Conservation (phyloP, 1,140 invertebrate species). For the Drosophila ironensis region DNA sequence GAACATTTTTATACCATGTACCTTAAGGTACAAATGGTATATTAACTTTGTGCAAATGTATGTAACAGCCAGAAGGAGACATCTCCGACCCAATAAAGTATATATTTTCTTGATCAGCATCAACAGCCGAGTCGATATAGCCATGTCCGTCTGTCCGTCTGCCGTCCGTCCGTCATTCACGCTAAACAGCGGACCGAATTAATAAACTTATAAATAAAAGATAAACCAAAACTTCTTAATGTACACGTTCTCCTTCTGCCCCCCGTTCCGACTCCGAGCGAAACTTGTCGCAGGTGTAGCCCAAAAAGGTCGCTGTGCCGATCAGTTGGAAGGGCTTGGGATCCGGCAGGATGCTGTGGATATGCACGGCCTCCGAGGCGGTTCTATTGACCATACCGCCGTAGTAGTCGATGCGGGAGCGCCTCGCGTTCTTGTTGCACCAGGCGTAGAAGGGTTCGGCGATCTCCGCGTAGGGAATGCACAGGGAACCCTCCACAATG, state of each 20-base stretch:
- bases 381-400: conserved; percentile 95
- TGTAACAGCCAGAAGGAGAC: too few species aligned
- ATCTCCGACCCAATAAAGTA: too few species aligned
- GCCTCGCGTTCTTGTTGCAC: conserved; percentile 88
- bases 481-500: conserved; percentile 88
- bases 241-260: conserved; percentile 93
- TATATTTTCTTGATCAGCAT: too few species aligned
- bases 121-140: too few species aligned
- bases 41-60: too few species aligned
- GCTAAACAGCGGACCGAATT: too few species aligned
- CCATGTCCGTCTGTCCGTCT: too few species aligned
- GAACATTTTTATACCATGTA: too few species aligned
- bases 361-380: conserved; percentile 84
- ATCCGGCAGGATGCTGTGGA: conserved; percentile 93
- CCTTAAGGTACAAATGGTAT: too few species aligned
- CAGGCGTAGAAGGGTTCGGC: conserved; percentile 94
- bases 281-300: conserved; percentile 89
- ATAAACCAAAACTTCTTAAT: too few species aligned
- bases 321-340: conserved; percentile 87
- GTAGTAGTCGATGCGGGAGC: conserved; percentile 97
- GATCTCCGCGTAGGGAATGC: conserved; percentile 97
- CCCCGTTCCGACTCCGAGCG: conserved; percentile 85
- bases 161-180: too few species aligned
- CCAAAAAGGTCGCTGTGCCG: conserved; percentile 87
- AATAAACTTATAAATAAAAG: too few species aligned